phyloP scores from a whole-genome alignment of 2,888 invertebrate genomes.

The Dimorphilus gyrociliatus region DNA sequence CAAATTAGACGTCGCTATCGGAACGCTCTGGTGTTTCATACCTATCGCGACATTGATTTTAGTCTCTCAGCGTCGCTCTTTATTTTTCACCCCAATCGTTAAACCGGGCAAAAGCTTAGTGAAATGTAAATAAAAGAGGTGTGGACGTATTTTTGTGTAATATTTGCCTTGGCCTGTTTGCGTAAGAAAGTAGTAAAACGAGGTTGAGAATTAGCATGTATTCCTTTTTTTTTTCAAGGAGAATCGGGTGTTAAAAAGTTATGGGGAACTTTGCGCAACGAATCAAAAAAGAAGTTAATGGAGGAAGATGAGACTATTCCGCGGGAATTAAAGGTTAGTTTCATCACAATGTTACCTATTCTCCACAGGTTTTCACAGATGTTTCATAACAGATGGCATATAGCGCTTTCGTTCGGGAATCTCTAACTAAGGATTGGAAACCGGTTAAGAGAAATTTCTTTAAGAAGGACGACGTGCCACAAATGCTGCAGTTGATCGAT shows the following conservation, averaged over 20 bases:
- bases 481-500: slow-evolving; percentile 20
- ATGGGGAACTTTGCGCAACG: slow-evolving; percentile 18
- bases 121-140: too few relatives aligned
- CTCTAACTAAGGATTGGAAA: slow-evolving; percentile 14
- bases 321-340: slow-evolving; percentile 19
- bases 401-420: slow-evolving; percentile 24
- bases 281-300: slow-evolving; percentile 17
- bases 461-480: slow-evolving; percentile 26
- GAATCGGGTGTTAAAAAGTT: slow-evolving; percentile 18
- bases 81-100: too few relatives aligned
- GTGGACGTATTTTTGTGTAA: too few relatives aligned
- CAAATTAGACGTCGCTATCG: too few relatives aligned
- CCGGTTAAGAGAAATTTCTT: slow-evolving; percentile 24
- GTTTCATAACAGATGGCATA: slow-evolving; percentile 21
- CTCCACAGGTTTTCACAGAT: too few relatives aligned
- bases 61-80: too few relatives aligned
- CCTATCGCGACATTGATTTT: too few relatives aligned
- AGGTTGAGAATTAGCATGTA: too few relatives aligned
- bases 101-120: too few relatives aligned
- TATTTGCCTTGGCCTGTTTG: too few relatives aligned
- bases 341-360: slow-evolving; percentile 1
- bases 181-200: too few relatives aligned
- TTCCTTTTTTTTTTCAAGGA: slow-evolving; percentile 11
- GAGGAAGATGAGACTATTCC: slow-evolving; percentile 20
- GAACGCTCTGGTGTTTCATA: too few relatives aligned